Conservation (phyloP, 2,797 vertebrate species). For the Pagetopsis macropterus region DNA sequence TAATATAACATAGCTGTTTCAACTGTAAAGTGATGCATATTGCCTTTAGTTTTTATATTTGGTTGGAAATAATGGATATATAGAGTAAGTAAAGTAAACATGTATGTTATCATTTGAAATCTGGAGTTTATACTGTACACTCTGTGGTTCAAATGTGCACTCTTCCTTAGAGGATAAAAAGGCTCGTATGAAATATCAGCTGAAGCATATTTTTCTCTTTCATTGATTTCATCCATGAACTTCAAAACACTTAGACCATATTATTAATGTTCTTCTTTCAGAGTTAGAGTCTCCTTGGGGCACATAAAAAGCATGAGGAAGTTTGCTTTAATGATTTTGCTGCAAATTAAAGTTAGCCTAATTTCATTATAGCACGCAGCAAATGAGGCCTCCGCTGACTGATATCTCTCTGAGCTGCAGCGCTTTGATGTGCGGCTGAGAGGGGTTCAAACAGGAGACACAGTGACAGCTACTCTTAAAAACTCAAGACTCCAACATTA, state of each 20-base stretch:
- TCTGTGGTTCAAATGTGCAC: neutral
- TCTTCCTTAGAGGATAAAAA: neutral
- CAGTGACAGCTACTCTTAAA: conserved; percentile 42
- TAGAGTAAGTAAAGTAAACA: neutral
- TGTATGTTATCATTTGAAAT: neutral
- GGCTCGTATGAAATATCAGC: neutral
- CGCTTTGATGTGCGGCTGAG: conserved; percentile 50
- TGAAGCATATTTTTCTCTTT: neutral
- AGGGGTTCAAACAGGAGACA: conserved; percentile 20
- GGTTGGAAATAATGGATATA: neutral
- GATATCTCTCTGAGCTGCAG: conserved; percentile 44
- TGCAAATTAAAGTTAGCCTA: conserved; percentile 36
- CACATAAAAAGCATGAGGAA: conserved; percentile 38
- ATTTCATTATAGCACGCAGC: conserved; percentile 48
- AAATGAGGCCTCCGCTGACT: conserved; percentile 59
- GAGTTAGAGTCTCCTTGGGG: conserved; percentile 13
- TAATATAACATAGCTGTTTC: neutral
- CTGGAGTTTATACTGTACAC: neutral
- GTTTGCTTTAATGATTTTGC: conserved; percentile 56
- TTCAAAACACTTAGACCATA: neutral
- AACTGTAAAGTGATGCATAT: neutral
- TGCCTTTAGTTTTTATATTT: neutral
- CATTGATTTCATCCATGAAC: conserved; percentile 22
- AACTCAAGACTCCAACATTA: conserved; percentile 22
- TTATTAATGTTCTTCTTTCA: conserved; percentile 19